Evolutionary conservation across 2,797 vertebrate genomes (phyloP), one percentile per base, ranked within the genome.

Genomic region (Anniella stebbinsi): DNA sequence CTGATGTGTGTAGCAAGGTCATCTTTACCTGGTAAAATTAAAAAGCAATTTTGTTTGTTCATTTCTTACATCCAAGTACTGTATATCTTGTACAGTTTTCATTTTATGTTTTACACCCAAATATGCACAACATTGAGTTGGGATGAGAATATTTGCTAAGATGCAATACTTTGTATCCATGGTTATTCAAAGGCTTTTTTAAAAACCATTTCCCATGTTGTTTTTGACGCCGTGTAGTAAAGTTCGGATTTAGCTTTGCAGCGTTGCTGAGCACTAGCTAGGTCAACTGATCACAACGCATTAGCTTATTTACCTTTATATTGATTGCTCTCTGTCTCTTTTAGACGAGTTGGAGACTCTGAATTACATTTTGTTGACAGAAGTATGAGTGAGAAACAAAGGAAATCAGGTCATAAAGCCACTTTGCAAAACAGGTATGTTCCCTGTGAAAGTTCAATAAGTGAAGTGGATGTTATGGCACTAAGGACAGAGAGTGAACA

Each of bases 221-320:
- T 13, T 67, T 36, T 2, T 69, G 70, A 45, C 89, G 7, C 0
- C 0, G 81, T 80, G 60, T 1, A 36, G 54, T 18, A 73, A 84
- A 57, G 0, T 63, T 38, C 82, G 0, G 1, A 1, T 45, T 92
- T 91, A 57, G 88, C 91, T 90, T 28, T 88, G 38, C 0, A 0
- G 10, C 73, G 9, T 54, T 93, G 38, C 25, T 33, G 38, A 67
- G 38, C 30, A 23, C 17, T 21, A 21, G 63, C 75, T 45, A 36
- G 57, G 86, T 73, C 77, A 93, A 87, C n/a, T 63, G 66, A 36
- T 88, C 17, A 57, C 73, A 90, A 15, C 3, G 10, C 4, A 69
- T 77, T 85, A 54, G 1, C 2, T 88, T 87, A 25, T 80, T 94
- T 90, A 41, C 33, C 5, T 82, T 94, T 89, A 87, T 83, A 69